A percentile compares a stretch with the other conserved stretches of the same genome.
Conservation (phyloP, 1,140 invertebrate genomes). For the Colletes gigas region DNA sequence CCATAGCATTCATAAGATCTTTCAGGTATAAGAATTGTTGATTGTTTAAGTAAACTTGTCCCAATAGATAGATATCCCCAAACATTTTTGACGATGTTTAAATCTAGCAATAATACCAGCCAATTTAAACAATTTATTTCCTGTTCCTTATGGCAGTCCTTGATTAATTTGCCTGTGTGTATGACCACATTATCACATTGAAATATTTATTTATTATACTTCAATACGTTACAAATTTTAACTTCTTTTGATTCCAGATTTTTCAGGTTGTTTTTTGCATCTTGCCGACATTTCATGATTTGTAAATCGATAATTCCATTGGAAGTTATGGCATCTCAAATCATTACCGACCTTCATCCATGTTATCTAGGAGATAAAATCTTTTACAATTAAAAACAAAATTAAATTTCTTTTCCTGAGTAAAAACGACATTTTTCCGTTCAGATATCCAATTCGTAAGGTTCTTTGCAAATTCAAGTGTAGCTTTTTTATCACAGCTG, state of each 20-base stretch:
- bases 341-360: too few relatives aligned
- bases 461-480: background rate
- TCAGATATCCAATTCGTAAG: background rate
- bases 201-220: too few relatives aligned
- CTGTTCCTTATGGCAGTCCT: background rate
- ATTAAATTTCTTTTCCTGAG: too few relatives aligned
- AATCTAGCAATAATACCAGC: background rate
- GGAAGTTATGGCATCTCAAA: too few relatives aligned
- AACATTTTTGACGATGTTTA: background rate
- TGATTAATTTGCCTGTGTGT: background rate
- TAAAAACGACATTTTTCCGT: background rate
- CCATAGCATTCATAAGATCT: background rate
- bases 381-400: too few relatives aligned
- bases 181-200: too few relatives aligned
- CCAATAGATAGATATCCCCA: background rate
- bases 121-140: background rate
- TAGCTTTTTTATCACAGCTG: background rate
- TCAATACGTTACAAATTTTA: too few relatives aligned
- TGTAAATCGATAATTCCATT: too few relatives aligned
- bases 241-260: too few relatives aligned
- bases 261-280: too few relatives aligned
- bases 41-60: background rate
- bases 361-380: too few relatives aligned
- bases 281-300: too few relatives aligned
- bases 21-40: background rate